Conservation (phyloP, 2,113 vertebrate species). For the Anhinga anhinga region DNA sequence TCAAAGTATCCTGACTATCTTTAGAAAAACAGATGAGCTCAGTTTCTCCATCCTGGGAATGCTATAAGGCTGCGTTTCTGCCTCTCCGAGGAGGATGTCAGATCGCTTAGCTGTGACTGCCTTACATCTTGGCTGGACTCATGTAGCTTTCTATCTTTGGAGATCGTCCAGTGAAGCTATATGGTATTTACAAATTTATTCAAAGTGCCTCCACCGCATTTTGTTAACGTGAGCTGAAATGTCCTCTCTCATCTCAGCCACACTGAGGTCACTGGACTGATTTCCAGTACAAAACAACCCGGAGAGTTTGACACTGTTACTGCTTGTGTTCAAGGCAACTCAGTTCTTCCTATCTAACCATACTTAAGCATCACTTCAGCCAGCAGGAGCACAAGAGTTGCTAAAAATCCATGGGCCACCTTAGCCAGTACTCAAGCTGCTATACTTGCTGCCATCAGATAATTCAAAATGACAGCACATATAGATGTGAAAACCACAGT, state of each 20-base stretch:
- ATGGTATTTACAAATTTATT: not conserved
- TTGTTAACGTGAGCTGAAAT: not conserved
- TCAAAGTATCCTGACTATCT: not conserved
- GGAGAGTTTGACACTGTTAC: not conserved
- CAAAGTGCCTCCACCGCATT: not conserved
- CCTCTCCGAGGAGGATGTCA: not conserved
- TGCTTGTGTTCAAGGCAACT: not conserved
- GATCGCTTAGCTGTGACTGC: not conserved
- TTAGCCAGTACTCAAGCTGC: not conserved
- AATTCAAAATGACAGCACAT: not conserved
- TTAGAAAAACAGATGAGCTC: not conserved
- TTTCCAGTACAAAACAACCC: not conserved
- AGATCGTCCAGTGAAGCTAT: not conserved
- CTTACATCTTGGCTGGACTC: not conserved
- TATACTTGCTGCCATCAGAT: not conserved
- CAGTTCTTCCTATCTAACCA: not conserved
- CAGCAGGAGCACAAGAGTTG: not conserved
- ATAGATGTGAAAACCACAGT: not conserved
- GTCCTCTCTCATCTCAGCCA: conserved; percentile 2
- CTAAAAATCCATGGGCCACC: not conserved
- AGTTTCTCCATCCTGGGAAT: not conserved
- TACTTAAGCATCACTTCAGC: not conserved
- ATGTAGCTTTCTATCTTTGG: not conserved
- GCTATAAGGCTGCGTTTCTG: not conserved
- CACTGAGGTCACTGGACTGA: not conserved